phyloP scores from a whole-genome alignment of 2,888 invertebrate genomes.

The Eucriotettix oculatus region DNA sequence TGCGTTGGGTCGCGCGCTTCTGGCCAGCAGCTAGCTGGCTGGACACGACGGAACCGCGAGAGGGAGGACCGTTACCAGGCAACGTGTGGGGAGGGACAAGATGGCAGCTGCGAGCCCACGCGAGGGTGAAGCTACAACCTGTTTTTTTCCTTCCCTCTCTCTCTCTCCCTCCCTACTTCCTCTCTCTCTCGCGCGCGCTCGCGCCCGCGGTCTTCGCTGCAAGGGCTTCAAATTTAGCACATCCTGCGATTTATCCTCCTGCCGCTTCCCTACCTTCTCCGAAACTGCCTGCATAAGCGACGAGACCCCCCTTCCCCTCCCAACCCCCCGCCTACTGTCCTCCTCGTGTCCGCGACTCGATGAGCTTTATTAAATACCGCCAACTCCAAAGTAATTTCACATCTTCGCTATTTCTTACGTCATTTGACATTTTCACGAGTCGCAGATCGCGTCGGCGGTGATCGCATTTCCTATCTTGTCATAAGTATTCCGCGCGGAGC shows the following conservation, averaged over 20 bases:
- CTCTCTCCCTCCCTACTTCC: not conserved
- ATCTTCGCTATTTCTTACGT: too few species aligned
- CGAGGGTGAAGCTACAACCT: not conserved
- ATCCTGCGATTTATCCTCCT: not conserved
- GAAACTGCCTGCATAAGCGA: too few species aligned
- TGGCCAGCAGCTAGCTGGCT: conserved; percentile 10
- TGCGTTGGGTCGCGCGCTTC: conserved; percentile 2
- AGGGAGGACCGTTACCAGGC: conserved; percentile 21
- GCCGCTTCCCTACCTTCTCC: not conserved
- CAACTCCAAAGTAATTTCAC: too few species aligned
- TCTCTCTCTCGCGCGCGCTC: not conserved
- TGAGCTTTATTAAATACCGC: too few species aligned
- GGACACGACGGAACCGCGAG: conserved; percentile 12
- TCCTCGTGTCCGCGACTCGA: not conserved
- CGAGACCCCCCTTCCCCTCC: not conserved
- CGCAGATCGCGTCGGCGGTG: too few species aligned
- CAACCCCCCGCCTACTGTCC: not conserved
- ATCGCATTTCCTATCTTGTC: too few species aligned
- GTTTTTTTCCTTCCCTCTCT: not conserved
- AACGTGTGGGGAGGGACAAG: conserved; percentile 14
- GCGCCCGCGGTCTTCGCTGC: not conserved
- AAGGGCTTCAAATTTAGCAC: not conserved
- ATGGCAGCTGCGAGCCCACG: not conserved
- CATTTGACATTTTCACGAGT: too few species aligned
- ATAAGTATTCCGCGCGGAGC: too few species aligned